These are phyloP conservation scores for Typhlichthys subterraneus DNA, from an alignment of 2,797 vertebrate genomes.

Conservation along the genomic window DNA sequence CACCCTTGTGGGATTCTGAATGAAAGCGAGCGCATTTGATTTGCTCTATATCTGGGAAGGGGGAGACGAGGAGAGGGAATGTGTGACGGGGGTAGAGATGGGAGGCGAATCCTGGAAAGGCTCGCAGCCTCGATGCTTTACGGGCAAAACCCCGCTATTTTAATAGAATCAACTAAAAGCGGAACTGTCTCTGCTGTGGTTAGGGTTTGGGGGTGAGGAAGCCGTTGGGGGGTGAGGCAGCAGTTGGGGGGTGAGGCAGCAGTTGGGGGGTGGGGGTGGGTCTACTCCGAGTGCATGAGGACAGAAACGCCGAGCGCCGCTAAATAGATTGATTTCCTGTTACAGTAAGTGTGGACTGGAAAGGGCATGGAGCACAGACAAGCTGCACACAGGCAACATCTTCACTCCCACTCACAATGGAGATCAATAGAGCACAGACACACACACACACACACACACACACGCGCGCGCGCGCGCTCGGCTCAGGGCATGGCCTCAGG, in stretches of 20 bases:
- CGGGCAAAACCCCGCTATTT: slow-evolving; percentile 49
- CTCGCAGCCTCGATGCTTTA: slow-evolving; percentile 37
- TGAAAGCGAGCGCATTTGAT: slow-evolving; percentile 28
- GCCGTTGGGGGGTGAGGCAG: slow-evolving; percentile 44
- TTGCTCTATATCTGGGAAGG: slow-evolving; percentile 21
- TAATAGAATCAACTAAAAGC: slow-evolving; percentile 68
- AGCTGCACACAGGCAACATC: slow-evolving; percentile 57
- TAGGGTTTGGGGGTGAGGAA: background rate
- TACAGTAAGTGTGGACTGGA: slow-evolving; percentile 71
- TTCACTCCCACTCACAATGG: slow-evolving; percentile 46
- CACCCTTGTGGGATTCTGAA: slow-evolving; percentile 21
- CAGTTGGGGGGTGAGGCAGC: slow-evolving; percentile 41
- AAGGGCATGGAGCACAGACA: slow-evolving; percentile 67
- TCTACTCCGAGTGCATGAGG: slow-evolving; percentile 56
- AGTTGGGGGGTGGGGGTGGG: slow-evolving; percentile 34
- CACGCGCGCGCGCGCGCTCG: slow-evolving; percentile 31
- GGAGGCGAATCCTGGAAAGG: slow-evolving; percentile 19
- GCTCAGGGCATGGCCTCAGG: slow-evolving; percentile 33
- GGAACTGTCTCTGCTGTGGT: slow-evolving; percentile 40
- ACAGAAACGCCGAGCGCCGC: slow-evolving; percentile 61
- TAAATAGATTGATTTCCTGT: slow-evolving; percentile 81
- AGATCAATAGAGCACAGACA: slow-evolving; percentile 59
- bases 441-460: slow-evolving; percentile 31
- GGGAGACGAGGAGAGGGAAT: background rate
- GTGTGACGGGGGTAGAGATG: background rate